Base-by-base conservation (phyloP, 2,888 invertebrate species). In the Sinopyrophorus schimmeli region DNA sequence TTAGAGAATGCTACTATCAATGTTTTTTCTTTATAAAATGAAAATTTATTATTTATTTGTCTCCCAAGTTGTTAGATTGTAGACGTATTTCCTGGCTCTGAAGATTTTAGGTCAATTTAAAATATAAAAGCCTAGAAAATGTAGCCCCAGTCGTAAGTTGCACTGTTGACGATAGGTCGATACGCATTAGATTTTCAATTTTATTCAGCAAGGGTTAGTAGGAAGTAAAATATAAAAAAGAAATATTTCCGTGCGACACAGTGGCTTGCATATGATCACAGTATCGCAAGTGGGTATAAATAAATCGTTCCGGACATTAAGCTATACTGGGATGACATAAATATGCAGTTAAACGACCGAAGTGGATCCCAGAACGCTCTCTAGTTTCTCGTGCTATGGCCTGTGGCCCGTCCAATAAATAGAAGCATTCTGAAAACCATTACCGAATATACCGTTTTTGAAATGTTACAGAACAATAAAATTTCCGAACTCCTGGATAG, bases 341-440 rank as follows among this genome's bases (percentile, higher is more conserved):
- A 48, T 48, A 48, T 48, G 48, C 35, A 48, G 40, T 48, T 48
- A 48, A 48, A 48, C 48, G 48, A 35, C 41, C 48, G 41, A 26
- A 42, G 42, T 48, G 27, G 48, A 35, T 48, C 48, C 35, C 48
- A 40, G 38, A 48, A 35, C 42, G 34, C 42, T 34, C 23, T 34
- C 30, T 12, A 34, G 35, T 28, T 43, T 24, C 43, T 35, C 43
- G 43, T 27, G 28, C 27, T 28, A 43, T 35, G 43, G 35, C 32
- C 32, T 43, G 35, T 35, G 17, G n/a, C 35, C 35, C 32, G 17
- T 43, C 32, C 43, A 26, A 43, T 43, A 43, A 43, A 43, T 28
- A 35, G 17, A 20, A 28, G 35, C 35, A 20, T 35, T 21, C 9
- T 16, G 27, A 35, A 43, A 35, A 20, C 27, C 24, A 35, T 27